Base-by-base conservation (phyloP, 2,888 invertebrate genomes). In the Lymantria monacha region DNA sequence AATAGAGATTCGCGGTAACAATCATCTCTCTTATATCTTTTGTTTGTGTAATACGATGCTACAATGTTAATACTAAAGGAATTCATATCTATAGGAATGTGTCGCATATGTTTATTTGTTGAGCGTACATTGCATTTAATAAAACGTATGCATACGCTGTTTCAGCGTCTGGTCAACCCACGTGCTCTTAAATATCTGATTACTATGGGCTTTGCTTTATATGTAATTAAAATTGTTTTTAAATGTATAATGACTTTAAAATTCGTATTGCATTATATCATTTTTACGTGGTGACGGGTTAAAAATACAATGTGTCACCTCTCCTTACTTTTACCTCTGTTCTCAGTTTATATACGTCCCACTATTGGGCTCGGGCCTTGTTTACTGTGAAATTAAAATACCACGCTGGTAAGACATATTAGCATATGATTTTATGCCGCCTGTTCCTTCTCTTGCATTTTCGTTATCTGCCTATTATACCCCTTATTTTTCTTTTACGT, bases 91-190 rank as follows among this genome's bases (percentile, higher is more conserved):
- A 58, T 60, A 59, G 70, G 82, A 84, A 87, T 85, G 74, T 72
- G 82, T 76, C 65, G 65, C 69, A 71, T 78, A 13, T 59, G 55
- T 75, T 83, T 75, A 10, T 9, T 81, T 82, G 77, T 81, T 81
- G 83, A 70, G 72, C 63, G 75, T 82, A 66, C 59, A 47, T 62
- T 66, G 69, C 69, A 65, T 63, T 73, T 66, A 72, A 70, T 73
- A 75, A 67, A 62, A 57, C 51, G 57, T 67, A 63, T 69, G 55
- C 74, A 38, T 38, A 14, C 9, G 82, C 80, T 60, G 60, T 14
- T 14, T 81, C 74, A 75, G 81, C 85, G 85, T 83, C 86, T 83
- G 71, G 64, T 59, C 61, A 46, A 53, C 78, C 72, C 67, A 73
- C 72, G 61, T 61, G 57, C 56, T 57, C 42, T 49, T 41, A 13